Conservation (phyloP, 2,113 vertebrate genomes). For the Scomber colias region DNA sequence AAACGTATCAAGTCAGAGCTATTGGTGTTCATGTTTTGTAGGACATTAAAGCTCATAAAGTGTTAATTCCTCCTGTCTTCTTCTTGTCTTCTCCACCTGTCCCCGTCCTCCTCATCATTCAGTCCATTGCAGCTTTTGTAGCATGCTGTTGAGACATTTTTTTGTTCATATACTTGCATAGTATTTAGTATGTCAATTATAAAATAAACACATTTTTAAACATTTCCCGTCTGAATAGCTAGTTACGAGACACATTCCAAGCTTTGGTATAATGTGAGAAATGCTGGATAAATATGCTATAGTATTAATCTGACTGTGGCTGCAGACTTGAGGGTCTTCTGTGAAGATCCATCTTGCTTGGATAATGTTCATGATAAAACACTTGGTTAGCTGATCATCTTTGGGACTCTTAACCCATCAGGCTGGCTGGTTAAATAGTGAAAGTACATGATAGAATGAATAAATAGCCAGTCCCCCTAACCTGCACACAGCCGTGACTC, state of each 20-base stretch:
- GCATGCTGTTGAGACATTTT: neutral
- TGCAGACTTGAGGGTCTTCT: neutral
- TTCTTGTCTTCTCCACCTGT: neutral
- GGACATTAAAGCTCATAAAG: no score
- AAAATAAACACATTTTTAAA: no score
- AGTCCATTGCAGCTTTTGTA: slow-evolving; percentile 8
- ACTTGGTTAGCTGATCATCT: neutral
- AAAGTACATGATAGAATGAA: slow-evolving; percentile 18
- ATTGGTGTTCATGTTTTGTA: neutral
- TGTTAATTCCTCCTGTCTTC: neutral
- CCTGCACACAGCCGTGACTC: slow-evolving; percentile 23
- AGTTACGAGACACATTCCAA: no score
- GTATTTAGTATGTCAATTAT: no score
- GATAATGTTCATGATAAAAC: neutral
- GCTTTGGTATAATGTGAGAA: no score
- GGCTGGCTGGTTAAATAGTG: slow-evolving; percentile 59
- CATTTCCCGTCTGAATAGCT: no score
- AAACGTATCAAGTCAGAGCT: neutral
- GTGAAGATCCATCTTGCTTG: neutral
- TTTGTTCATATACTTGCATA: neutral
- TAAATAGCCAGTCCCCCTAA: slow-evolving; percentile 25
- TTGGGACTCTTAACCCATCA: neutral
- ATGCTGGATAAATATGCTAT: no score
- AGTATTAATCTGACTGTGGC: no score
- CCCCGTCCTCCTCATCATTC: neutral